phyloP scores from a whole-genome alignment of 1,140 invertebrate species.

The Centruroides vittatus region DNA sequence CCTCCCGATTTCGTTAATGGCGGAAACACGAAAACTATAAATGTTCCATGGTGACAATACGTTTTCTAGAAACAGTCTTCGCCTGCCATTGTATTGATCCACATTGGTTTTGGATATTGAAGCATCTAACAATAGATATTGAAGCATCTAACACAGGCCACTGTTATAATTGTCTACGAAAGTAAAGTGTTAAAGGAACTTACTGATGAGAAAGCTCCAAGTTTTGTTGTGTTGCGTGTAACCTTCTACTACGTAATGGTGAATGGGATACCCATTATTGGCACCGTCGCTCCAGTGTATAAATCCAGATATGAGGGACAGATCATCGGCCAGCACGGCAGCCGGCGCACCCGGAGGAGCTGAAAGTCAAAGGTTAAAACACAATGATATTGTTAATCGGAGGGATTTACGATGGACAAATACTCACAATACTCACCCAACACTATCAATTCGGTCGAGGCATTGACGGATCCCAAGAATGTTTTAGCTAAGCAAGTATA shows the following conservation, averaged over 20 bases:
- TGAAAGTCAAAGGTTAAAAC: slow-evolving; percentile 5
- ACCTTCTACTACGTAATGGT: slow-evolving; percentile 58
- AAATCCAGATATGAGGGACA: slow-evolving; percentile 56
- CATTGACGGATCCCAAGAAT: slow-evolving; percentile 60
- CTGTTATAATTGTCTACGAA: too few species aligned
- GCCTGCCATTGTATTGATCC: background rate
- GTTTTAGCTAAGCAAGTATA: slow-evolving; percentile 83
- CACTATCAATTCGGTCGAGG: slow-evolving; percentile 53
- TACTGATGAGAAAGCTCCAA: slow-evolving; percentile 58
- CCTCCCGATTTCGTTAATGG: slow-evolving; percentile 64
- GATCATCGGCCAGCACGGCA: slow-evolving; percentile 42
- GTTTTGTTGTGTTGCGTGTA: slow-evolving; percentile 69
- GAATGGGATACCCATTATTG: slow-evolving; percentile 58
- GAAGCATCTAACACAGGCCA: background rate
- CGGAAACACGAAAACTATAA: slow-evolving; percentile 77
- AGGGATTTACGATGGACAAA: background rate
- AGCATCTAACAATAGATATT: background rate
- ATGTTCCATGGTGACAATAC: slow-evolving; percentile 63
- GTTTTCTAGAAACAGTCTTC: background rate
- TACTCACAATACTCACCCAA: slow-evolving; percentile 33
- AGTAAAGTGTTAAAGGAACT: slow-evolving; percentile 2
- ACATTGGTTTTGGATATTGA: background rate
- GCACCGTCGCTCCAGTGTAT: slow-evolving; percentile 81
- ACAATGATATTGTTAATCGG: background rate
- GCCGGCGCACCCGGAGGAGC: slow-evolving; percentile 30